phyloP scores from a whole-genome alignment of 2,113 vertebrate species.

The Scolopax mira region DNA sequence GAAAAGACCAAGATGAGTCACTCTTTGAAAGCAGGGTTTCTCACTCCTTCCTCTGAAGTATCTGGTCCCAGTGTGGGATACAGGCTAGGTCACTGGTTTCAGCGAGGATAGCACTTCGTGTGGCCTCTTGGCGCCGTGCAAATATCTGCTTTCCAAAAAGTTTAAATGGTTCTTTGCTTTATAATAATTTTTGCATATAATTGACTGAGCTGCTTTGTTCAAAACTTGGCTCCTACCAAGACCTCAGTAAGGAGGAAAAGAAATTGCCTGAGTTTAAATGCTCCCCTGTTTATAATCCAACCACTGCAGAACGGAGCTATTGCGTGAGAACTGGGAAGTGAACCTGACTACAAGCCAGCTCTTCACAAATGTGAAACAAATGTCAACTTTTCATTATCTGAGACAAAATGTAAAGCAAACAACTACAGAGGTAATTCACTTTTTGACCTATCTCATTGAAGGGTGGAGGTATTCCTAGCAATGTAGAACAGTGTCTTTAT shows the following conservation, averaged over 20 bases:
- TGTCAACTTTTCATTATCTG: slow-evolving; percentile 1
- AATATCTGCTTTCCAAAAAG: not conserved
- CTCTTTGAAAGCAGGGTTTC: not conserved
- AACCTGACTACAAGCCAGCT: slow-evolving; percentile 41
- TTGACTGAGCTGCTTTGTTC: slow-evolving; percentile 52
- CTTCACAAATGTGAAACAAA: slow-evolving; percentile 60
- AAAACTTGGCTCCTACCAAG: slow-evolving; percentile 50
- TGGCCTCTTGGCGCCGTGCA: not conserved
- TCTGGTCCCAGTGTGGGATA: not conserved
- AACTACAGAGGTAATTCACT: not conserved
- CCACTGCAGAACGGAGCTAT: not conserved
- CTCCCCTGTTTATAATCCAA: slow-evolving; percentile 59
- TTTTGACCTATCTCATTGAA: not conserved
- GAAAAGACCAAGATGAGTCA: not conserved
- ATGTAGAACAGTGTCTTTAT: not conserved
- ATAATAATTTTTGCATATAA: slow-evolving; percentile 44
- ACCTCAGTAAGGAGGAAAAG: slow-evolving; percentile 35
- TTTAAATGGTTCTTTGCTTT: slow-evolving; percentile 3
- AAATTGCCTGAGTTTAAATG: slow-evolving; percentile 51
- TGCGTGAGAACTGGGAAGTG: slow-evolving; percentile 57
- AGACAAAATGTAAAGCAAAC: not conserved
- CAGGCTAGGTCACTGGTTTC: slow-evolving; percentile 23
- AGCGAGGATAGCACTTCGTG: not conserved
- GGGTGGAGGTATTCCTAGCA: not conserved
- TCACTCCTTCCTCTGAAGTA: not conserved